Evolutionary conservation across 1,140 invertebrate genomes (phyloP), one percentile per base, ranked within the genome.

Genomic region (Philaenus spumarius): DNA sequence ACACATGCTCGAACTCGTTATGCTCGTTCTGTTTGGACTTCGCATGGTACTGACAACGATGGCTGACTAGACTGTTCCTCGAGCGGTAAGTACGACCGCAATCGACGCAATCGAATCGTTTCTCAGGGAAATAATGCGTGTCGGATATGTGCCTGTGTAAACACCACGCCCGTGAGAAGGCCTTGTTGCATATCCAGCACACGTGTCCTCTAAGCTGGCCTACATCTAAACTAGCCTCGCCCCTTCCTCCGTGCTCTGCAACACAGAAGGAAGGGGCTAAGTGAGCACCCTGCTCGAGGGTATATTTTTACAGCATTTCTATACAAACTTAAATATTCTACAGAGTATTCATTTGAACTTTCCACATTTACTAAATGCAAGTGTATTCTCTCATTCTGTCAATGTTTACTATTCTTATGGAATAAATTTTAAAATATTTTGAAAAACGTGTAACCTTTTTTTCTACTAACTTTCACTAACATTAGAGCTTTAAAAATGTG

Each of bases 91-190:
- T 73, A 34, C 75, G 68, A 35, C 76, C 74, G 65, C 78, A 78
- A 14, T 74, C 67, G 53, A 78, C 73, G 58, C 77, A 78, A 4
- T 72, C 69, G 17, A 77, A 64, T 45, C 74, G 75, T 55, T 76
- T 73, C n/a, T 74, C 75, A 52, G 75, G 71, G 64, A 75, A 76
- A 61, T 73, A 77, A 58, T 78, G 77, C 22, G 75, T 77, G 63
- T 80, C 77, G 15, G 77, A 72, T 62, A 79, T 68, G 60, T 79
- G 78, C 52, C 77, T 72, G 64, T 78, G 75, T 2, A 78, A 64
- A 24, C 76, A 78, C 76, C 77, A 78, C 7, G 74, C 72, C 7
- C 77, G 70, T 0, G 76, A 77, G 61, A 79, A 77, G 20, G 69
- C 74, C 64, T 79, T 80, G 19, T 68, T 69, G 60, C 77, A 79